Base-by-base conservation (phyloP, 1,140 invertebrate genomes). In the Pectinophora gossypiella region DNA sequence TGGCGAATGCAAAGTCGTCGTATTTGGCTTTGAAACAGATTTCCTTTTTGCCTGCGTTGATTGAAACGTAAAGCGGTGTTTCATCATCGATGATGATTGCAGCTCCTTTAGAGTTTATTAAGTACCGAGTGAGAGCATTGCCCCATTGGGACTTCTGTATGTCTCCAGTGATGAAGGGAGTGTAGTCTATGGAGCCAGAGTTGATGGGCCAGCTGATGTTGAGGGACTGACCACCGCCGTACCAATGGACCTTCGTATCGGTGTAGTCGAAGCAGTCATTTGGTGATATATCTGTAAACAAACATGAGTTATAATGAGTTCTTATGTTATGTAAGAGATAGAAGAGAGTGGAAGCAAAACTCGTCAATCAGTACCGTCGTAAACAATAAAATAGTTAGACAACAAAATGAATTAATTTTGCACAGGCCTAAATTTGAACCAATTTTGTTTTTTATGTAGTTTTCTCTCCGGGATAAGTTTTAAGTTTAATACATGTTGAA, bases 201-300 rank as follows among this genome's bases (percentile, higher is more conserved):
- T 95, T 93, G 0, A 97, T 78, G 0, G 95, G 95, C 93, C 95
- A 97, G 0, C 93, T 91, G 64, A 94, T 91, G 48, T 92, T 92
- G 16, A 90, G 84, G 1, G 93, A 93, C 53, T 95, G 93, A 0
- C 95, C 95, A 0, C 94, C 95, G 0, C 95, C 95, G 61, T 94
- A 96, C 95, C 94, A 95, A 54, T 94, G 89, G 0, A 91, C 91
- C 15, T 90, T 89, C 10, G 91, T 90, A 1, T 86, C 77, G 1
- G 90, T 90, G 89, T 94, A 91, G 61, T 95, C 94, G 71, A 95
- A 96, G 77, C 96, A 97, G 68, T 97, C 96, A 5, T 91, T 94
- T 0, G 95, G 93, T 54, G 90, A 78, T 32, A 93, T 87, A 15
- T 81, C 85, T 89, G 68, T 12, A 68, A 79, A n/a, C n/a, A n/a